Conservation (phyloP, 2,888 invertebrate species). For the Tinea semifulvella region DNA sequence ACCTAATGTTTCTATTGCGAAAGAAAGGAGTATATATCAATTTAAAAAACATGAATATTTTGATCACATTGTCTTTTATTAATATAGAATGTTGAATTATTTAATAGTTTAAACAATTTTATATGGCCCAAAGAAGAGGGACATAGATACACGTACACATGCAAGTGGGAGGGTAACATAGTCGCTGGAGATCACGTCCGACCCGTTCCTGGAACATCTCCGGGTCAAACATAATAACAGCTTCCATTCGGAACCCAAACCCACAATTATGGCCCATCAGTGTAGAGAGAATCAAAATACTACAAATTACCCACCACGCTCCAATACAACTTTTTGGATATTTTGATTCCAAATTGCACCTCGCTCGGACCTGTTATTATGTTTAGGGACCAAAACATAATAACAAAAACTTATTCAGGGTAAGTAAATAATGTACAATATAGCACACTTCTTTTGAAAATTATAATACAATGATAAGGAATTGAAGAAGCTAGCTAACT, state of each 20-base stretch:
- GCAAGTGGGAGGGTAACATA: neutral
- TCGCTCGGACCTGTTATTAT: slow-evolving; percentile 1
- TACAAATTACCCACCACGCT: slow-evolving; percentile 39
- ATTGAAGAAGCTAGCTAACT: too few relatives aligned
- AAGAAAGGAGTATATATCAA: too few relatives aligned
- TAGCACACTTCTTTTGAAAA: too few relatives aligned
- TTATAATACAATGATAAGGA: too few relatives aligned
- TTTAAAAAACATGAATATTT: too few relatives aligned
- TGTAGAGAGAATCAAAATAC: slow-evolving; percentile 40
- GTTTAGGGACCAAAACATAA: slow-evolving; percentile 11
- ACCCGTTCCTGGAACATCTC: slow-evolving; percentile 16
- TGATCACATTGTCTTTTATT: too few relatives aligned
- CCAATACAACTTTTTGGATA: slow-evolving; percentile 24
- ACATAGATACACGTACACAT: slow-evolving; percentile 5
- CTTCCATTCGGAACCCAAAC: slow-evolving; percentile 27
- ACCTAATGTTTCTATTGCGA: too few relatives aligned
- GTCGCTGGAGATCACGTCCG: slow-evolving; percentile 12
- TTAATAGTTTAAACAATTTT: too few relatives aligned
- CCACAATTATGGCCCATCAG: slow-evolving; percentile 51
- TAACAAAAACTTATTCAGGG: slow-evolving; percentile 12
- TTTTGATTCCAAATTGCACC: slow-evolving; percentile 19
- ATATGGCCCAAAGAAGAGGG: too few relatives aligned
- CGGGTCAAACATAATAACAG: slow-evolving; percentile 42
- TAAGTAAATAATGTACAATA: neutral
- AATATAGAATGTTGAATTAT: too few relatives aligned